Base-by-base conservation (phyloP, 2,888 invertebrate species). In the Neria commutata region DNA sequence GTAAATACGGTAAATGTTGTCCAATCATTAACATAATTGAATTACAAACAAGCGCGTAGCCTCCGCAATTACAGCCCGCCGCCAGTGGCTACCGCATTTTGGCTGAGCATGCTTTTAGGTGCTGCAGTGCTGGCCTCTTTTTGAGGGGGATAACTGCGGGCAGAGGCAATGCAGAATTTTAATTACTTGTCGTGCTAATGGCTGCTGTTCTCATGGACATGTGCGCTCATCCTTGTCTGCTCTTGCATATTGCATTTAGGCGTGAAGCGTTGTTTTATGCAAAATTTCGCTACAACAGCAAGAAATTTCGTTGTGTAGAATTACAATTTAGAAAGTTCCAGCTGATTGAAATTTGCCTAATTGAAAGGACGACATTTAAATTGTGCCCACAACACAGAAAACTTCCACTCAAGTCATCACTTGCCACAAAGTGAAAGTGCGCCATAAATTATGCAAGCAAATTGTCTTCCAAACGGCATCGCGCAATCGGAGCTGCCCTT, bases 1-100 rank as follows among this genome's bases (percentile, higher is more conserved):
- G 77, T 76, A 77, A 77, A 77, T 77, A 77, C 78, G 76, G 76
- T 76, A 77, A 78, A 78, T 77, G 77, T 77, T 78, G 77, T 78
- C 74, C 77, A 77, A 78, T 77, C 78, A 77, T 77, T 77, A 77
- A 78, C 77, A 78, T 77, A 77, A 77, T 77, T 77, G 78, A 77
- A 77, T 77, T 77, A 78, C 77, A 77, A 77, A 77, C 76, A 77
- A 77, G 71, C 69, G 5, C 19, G 21, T 29, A 17, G 42, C 2
- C 26, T 40, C 3, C 16, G 16, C 10, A n/a, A 16, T 25, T 24
- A 11, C 29, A 8, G 29, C 29, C 6, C 6, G 29, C 6, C 42
- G n/a, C 42, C 6, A n/a, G 5, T 17, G 42, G 19, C 10, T 5
- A 16, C 5, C 42, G 42, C n/a, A 16, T 42, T 42, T 45, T 24